Percentiles rank a stretch among this genome's conserved stretches.
These are phyloP conservation scores for Cotesia glomerata DNA, from an alignment of 1,140 invertebrate species.

Conservation along the genomic window DNA sequence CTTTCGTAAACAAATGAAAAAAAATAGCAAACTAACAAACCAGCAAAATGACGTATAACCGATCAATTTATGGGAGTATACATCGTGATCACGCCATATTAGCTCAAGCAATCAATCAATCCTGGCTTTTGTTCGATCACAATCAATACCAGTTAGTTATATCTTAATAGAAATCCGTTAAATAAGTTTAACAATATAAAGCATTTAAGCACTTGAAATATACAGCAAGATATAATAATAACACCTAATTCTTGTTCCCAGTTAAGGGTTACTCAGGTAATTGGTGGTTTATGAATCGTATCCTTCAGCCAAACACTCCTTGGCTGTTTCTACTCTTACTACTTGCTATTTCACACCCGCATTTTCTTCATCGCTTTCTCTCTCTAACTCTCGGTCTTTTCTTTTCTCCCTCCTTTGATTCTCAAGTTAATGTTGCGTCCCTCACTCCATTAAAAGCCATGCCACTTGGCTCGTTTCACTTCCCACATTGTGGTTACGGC, in stretches of 20 bases:
- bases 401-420: constrained; percentile 28
- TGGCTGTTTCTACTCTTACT: constrained; percentile 20
- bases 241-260: background rate
- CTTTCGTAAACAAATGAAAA: no score
- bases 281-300: constrained; percentile 63
- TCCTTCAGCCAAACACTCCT: constrained; percentile 31
- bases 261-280: constrained; percentile 44
- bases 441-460: constrained; percentile 62
- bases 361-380: constrained; percentile 49
- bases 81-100: background rate
- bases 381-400: constrained; percentile 15
- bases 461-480: constrained; percentile 60
- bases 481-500: constrained; percentile 55
- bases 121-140: background rate
- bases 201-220: background rate
- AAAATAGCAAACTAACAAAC: no score
- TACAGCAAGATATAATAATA: background rate
- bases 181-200: background rate
- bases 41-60: background rate
- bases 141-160: constrained; percentile 11
- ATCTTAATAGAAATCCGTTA: background rate
- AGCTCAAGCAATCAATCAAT: background rate
- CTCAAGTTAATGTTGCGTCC: constrained; percentile 59
- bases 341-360: constrained; percentile 46
- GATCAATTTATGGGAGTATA: background rate